Conservation (phyloP, 2,797 vertebrate species). For the Sitta carolinensis region DNA sequence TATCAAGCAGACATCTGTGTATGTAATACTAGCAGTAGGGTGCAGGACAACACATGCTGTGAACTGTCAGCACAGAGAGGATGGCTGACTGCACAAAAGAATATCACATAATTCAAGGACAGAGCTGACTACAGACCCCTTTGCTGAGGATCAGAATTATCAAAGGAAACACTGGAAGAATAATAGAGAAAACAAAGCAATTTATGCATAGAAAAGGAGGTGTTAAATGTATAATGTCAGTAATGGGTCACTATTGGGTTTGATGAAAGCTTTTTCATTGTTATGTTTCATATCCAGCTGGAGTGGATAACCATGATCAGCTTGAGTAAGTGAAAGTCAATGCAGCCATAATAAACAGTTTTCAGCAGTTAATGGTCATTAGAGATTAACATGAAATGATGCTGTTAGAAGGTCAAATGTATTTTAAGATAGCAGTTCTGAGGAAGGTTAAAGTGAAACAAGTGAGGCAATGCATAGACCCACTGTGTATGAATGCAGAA, state of each 20-base stretch:
- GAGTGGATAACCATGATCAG: neutral
- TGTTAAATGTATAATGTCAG: slow-evolving; percentile 15
- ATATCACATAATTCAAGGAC: slow-evolving; percentile 30
- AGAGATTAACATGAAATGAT: neutral
- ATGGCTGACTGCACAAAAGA: slow-evolving; percentile 22
- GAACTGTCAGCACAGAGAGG: slow-evolving; percentile 20
- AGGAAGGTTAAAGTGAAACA: neutral
- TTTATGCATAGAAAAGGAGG: slow-evolving; percentile 17
- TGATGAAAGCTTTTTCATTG: neutral
- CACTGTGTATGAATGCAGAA: neutral
- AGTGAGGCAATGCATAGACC: neutral
- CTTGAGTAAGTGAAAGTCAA: neutral
- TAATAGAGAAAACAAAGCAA: neutral
- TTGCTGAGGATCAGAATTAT: neutral
- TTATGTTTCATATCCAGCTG: slow-evolving; percentile 12
- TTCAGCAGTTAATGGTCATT: neutral
- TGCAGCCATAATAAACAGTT: neutral
- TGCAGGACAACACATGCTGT: slow-evolving; percentile 45
- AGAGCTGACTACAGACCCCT: neutral
- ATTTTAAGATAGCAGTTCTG: neutral
- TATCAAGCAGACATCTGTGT: slow-evolving; percentile 39
- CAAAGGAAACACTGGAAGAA: neutral
- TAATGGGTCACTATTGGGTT: neutral
- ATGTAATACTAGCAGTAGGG: slow-evolving; percentile 7
- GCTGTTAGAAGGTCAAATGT: neutral